Base-by-base conservation (phyloP, 2,888 invertebrate genomes). In the Amblyteles armatorius region DNA sequence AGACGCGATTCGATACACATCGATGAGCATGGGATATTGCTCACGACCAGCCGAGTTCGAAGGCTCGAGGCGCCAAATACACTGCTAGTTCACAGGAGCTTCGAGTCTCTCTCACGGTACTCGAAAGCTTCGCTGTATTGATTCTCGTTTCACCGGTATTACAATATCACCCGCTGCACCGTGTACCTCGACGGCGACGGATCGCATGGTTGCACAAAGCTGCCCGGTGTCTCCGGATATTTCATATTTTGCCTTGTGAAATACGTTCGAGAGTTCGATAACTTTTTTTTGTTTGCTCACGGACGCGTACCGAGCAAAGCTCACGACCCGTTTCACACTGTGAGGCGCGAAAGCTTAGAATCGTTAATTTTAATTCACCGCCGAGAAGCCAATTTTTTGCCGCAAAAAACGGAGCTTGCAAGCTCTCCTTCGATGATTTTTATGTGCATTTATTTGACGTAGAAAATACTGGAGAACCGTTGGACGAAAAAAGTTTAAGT, bases 81-180 rank as follows among this genome's bases (percentile, higher is more conserved):
- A 68, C 44, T 78, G 40, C 52, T 48, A 52, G 22, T 74, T 60
- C 68, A 44, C 48, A 9, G 33, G 11, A 60, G 60, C 36, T 26
- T 22, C 44, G 50, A 16, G 57, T 48, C 48, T 36, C 11, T 26
- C 79, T 77, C 67, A 55, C 73, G 50, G 69, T 74, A 40, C 80
- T 80, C 76, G 57, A 81, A 74, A 71, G 78, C 78, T 82, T 36
- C 78, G 55, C 48, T 36, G 73, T 85, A 82, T 82, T 79, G 82
- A 85, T 85, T 79, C 71, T 85, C 76, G 50, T 67, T 73, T 69
- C 63, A 57, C 57, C 11, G 57, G 57, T 11, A 57, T 57, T 57
- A 26, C 57, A 57, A 26, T 22, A 57, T 19, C 4, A 57, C 11
- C 11, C 57, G 22, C 57, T 57, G 57, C 3, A 57, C 26, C 26